Conservation (phyloP, 2,113 vertebrate species). For the Halcyon senegalensis region DNA sequence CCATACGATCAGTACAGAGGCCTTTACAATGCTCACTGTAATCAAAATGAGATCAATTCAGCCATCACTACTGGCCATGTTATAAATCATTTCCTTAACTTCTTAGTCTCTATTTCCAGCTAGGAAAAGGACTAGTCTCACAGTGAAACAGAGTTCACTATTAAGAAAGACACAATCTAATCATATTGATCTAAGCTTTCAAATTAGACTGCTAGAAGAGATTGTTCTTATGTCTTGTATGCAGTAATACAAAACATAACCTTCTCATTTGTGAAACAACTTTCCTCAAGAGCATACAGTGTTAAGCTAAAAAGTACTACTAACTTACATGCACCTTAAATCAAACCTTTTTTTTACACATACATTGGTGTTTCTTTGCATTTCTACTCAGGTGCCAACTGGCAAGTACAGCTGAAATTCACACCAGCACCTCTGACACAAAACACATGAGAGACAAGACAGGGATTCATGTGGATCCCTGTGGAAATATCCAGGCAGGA, state of each 20-base stretch:
- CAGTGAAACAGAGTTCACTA: neutral
- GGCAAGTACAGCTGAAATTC: neutral
- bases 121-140: neutral
- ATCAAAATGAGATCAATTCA: neutral
- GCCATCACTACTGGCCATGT: neutral
- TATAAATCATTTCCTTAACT: neutral
- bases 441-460: neutral
- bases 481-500: neutral
- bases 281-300: neutral
- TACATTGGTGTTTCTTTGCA: neutral
- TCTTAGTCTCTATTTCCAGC: neutral
- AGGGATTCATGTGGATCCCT: neutral
- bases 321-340: neutral
- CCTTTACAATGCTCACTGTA: neutral
- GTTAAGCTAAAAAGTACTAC: neutral
- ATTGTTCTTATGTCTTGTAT: accelerated
- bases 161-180: neutral
- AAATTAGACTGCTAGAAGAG: neutral
- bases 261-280: neutral
- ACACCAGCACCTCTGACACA: neutral
- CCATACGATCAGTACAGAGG: neutral
- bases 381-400: neutral
- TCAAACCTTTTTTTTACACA: neutral
- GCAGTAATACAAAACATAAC: neutral
- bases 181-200: neutral